phyloP scores from a whole-genome alignment of 2,797 vertebrate species.

The Sebastolobus altivelis region DNA sequence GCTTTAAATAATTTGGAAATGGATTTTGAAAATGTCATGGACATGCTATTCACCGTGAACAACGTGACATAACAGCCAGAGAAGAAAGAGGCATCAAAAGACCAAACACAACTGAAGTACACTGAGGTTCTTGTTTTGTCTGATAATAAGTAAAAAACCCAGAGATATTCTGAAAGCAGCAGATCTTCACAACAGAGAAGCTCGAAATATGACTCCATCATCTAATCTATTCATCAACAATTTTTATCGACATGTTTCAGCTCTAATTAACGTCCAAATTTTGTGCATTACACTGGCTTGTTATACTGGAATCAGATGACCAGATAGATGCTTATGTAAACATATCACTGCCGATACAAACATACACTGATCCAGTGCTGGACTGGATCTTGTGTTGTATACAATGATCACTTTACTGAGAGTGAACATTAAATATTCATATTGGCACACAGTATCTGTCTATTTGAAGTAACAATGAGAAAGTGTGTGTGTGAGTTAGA shows the following conservation, averaged over 20 bases:
- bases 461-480: background rate
- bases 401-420: background rate
- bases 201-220: background rate
- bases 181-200: background rate
- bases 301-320: background rate
- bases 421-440: constrained; percentile 18
- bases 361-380: background rate
- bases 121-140: background rate
- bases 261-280: background rate
- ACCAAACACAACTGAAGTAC: background rate
- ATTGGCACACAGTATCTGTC: constrained; percentile 8
- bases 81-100: background rate
- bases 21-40: constrained; percentile 6
- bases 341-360: background rate
- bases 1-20: background rate
- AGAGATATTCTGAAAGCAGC: background rate
- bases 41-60: background rate
- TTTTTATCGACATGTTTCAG: background rate
- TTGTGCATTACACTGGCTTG: background rate
- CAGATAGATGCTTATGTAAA: background rate
- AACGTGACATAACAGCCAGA: background rate
- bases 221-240: background rate
- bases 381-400: background rate
- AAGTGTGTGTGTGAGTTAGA: background rate
- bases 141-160: background rate